Conservation (phyloP, 2,888 invertebrate species). For the Trachelus iudaicus region DNA sequence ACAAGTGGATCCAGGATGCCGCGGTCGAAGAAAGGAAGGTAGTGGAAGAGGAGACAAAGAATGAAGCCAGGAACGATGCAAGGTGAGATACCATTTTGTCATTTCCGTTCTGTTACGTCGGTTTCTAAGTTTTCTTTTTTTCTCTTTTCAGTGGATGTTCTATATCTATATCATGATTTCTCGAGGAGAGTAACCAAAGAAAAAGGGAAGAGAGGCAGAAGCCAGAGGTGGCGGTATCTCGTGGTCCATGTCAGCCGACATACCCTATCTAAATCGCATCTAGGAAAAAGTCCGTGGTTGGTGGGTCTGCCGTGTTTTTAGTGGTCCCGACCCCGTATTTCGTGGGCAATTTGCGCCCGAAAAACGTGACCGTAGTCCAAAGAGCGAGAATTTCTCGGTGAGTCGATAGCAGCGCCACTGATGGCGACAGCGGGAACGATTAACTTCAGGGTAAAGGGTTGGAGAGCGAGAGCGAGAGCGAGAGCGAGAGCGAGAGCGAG, state of each 20-base stretch:
- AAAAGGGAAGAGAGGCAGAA: neutral
- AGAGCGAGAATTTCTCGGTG: neutral
- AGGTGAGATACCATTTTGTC: neutral
- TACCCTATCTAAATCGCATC: conserved; percentile 35
- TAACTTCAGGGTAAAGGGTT: neutral
- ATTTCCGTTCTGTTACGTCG: neutral
- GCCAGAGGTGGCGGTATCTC: neutral
- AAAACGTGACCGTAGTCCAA: conserved; percentile 8
- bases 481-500: neutral
- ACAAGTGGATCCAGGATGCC: conserved; percentile 34
- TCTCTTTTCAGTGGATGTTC: neutral
- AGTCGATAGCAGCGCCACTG: neutral
- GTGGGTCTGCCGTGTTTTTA: conserved; percentile 5
- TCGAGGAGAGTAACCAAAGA: neutral
- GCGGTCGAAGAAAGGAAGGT: conserved; percentile 25
- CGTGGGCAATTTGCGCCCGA: conserved; percentile 5
- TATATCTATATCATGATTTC: too few relatives aligned
- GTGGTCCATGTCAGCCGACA: neutral
- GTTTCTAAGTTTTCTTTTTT: neutral
- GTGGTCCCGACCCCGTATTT: neutral
- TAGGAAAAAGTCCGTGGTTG: conserved; percentile 8
- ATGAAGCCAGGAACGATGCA: neutral
- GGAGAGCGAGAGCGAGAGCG: conserved; percentile 1
- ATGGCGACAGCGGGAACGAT: neutral
- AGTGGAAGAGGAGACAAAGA: conserved; percentile 9